Percentiles rank a stretch among this genome's conserved stretches.
Evolutionary conservation across 2,888 invertebrate genomes (phyloP).

Genomic region (Troides oblongomaculatus): DNA sequence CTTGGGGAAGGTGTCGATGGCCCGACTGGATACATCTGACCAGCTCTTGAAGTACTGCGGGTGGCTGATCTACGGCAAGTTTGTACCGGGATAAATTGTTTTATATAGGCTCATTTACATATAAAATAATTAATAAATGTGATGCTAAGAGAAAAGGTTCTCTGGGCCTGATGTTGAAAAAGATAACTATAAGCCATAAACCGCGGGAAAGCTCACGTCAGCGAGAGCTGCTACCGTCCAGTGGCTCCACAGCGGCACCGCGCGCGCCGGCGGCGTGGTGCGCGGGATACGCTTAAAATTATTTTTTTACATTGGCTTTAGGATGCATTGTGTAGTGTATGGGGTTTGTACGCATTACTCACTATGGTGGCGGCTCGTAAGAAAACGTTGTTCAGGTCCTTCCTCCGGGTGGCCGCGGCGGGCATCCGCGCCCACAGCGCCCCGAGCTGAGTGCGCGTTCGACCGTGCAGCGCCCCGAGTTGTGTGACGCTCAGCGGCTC

Average conservation of each 20-base stretch:
- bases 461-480: conserved; percentile 34
- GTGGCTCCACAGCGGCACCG: not conserved
- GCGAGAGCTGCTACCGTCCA: not conserved
- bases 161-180: no score
- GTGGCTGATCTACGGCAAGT: conserved; percentile 47
- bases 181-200: not conserved
- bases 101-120: no score
- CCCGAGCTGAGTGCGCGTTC: conserved; percentile 35
- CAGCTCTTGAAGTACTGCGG: conserved; percentile 62
- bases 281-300: no score
- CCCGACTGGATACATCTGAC: conserved; percentile 55
- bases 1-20: conserved; percentile 66
- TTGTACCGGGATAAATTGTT: not conserved
- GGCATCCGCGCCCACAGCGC: conserved; percentile 46
- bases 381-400: conserved; percentile 49
- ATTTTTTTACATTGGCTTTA: no score
- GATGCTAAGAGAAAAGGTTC: no score
- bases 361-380: conserved; percentile 55
- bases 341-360: conserved; percentile 32
- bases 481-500: conserved; percentile 41
- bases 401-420: conserved; percentile 50
- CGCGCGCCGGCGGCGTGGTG: not conserved
- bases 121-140: no score
- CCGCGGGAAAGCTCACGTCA: not conserved
- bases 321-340: no score